Conservation (phyloP, 2,797 vertebrate genomes). For the Coluber constrictor region DNA sequence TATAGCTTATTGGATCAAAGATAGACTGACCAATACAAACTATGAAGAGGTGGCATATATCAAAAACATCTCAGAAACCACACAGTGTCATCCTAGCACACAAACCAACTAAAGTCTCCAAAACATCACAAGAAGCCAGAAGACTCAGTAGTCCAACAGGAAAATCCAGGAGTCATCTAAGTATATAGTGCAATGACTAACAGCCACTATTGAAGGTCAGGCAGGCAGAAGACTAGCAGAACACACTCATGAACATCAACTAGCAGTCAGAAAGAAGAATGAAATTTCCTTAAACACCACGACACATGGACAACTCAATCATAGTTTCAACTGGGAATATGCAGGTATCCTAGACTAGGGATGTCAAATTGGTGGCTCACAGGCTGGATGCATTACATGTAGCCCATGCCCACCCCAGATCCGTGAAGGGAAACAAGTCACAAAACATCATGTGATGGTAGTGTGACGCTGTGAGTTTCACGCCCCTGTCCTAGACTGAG, state of each 20-base stretch:
- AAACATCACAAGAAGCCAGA: background rate
- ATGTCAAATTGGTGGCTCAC: too few relatives aligned
- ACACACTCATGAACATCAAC: background rate
- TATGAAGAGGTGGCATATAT: slow-evolving; percentile 33
- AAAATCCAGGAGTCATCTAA: background rate
- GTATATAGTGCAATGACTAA: background rate
- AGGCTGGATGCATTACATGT: too few relatives aligned
- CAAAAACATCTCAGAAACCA: slow-evolving; percentile 16
- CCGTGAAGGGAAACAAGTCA: too few relatives aligned
- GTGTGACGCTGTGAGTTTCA: too few relatives aligned
- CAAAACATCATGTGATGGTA: too few relatives aligned
- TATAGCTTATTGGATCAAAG: background rate
- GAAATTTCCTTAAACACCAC: background rate
- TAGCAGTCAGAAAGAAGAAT: background rate
- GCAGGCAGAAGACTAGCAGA: background rate
- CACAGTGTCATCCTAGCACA: background rate
- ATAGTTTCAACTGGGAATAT: background rate
- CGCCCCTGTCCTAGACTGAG: background rate
- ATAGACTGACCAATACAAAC: slow-evolving; percentile 12
- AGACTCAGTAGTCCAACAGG: background rate
- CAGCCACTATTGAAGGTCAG: background rate
- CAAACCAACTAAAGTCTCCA: background rate
- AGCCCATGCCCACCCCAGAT: too few relatives aligned
- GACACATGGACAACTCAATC: background rate
- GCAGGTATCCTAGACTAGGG: background rate